A percentile compares a stretch with the other conserved stretches of the same genome.
These are phyloP conservation scores for Xestia xanthographa DNA, from an alignment of 2,888 invertebrate species.

Conservation along the genomic window DNA sequence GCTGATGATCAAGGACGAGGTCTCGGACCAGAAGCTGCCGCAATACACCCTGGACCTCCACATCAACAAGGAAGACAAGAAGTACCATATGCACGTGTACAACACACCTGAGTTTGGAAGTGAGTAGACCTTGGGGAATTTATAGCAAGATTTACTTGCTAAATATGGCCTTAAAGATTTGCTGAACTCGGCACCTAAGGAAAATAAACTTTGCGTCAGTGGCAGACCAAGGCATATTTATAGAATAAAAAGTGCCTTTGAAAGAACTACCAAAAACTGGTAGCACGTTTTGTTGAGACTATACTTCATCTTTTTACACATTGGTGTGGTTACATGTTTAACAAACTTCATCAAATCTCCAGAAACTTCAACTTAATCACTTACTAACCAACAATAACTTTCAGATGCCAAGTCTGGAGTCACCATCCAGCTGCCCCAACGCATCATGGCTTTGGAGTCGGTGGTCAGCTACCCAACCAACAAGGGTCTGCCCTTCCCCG, in stretches of 20 bases:
- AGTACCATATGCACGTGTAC: conserved; percentile 93
- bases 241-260: not conserved
- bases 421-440: conserved; percentile 92
- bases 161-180: too few species aligned
- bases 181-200: not conserved
- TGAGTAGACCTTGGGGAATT: conserved; percentile 71
- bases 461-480: conserved; percentile 85
- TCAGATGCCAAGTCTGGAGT: conserved; percentile 86
- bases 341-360: not conserved
- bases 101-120: conserved; percentile 92
- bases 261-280: not conserved
- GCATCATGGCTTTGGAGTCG: conserved; percentile 92
- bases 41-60: conserved; percentile 94
- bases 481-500: conserved; percentile 89
- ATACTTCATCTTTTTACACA: not conserved
- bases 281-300: not conserved
- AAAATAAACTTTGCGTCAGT: not conserved
- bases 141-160: too few species aligned
- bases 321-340: not conserved
- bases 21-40: conserved; percentile 90
- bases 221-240: not conserved
- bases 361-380: not conserved
- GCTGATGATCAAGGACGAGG: conserved; percentile 91
- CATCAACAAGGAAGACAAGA: conserved; percentile 92
- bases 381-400: conserved; percentile 13